Conservation (phyloP, 1,140 invertebrate genomes). For the Drosophila subobscura region DNA sequence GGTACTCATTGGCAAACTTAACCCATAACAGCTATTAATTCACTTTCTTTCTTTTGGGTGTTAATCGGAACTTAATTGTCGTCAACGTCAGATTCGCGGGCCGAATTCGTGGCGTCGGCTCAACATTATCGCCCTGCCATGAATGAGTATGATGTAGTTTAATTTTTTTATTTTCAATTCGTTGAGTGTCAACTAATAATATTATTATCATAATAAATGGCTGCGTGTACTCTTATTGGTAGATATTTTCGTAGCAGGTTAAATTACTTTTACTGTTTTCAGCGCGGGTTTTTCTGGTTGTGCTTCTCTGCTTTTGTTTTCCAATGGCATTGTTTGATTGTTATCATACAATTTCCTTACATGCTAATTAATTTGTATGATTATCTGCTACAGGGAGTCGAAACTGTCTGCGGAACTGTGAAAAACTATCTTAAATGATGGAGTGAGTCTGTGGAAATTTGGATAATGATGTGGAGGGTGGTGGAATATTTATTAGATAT, state of each 20-base stretch:
- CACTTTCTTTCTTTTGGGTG: constrained; percentile 41
- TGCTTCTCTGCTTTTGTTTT: constrained; percentile 13
- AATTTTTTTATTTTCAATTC: constrained; percentile 70
- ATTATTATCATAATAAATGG: constrained; percentile 60
- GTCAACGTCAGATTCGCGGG: constrained; percentile 49
- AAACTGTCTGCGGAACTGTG: constrained; percentile 10
- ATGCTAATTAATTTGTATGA: constrained; percentile 70
- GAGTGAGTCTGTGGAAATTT: constrained; percentile 13
- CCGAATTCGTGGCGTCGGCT: constrained; percentile 22
- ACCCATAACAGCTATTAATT: constrained; percentile 18
- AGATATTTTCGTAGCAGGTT: constrained; percentile 58
- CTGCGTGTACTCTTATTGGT: neutral
- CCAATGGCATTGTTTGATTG: constrained; percentile 60
- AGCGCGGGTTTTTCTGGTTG: constrained; percentile 37
- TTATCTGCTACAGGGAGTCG: constrained; percentile 9
- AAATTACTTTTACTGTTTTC: constrained; percentile 65
- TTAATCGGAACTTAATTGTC: constrained; percentile 66
- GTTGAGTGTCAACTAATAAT: constrained; percentile 78
- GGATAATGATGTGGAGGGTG: constrained; percentile 28
- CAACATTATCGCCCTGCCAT: constrained; percentile 59
- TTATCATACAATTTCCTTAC: constrained; percentile 72
- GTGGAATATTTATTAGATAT: constrained; percentile 8
- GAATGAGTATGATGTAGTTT: constrained; percentile 65
- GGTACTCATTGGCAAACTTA: no score
- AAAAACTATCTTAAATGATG: constrained; percentile 23